These are phyloP conservation scores for Melanogrammus aeglefinus DNA, from an alignment of 2,797 vertebrate genomes.

Conservation along the genomic window DNA sequence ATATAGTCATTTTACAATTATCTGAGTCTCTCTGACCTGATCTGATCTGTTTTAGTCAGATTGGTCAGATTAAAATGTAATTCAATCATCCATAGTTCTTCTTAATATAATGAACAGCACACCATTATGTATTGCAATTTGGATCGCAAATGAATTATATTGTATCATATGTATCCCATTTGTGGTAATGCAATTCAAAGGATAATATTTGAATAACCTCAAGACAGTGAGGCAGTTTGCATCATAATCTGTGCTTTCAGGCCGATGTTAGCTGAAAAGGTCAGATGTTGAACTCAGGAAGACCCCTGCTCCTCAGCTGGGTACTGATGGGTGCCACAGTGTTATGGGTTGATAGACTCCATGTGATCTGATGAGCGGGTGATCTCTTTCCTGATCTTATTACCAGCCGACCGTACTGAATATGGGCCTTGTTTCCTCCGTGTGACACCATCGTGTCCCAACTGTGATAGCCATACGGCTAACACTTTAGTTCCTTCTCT, in stretches of 20 bases:
- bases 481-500: constrained; percentile 2
- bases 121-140: background rate
- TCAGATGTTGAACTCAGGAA: no score
- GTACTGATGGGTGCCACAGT: background rate
- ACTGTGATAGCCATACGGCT: constrained; percentile 23
- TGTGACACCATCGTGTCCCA: constrained; percentile 8
- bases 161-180: constrained; percentile 1
- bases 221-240: background rate
- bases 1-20: background rate
- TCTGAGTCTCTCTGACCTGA: no score
- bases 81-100: no score
- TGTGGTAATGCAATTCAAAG: background rate
- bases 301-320: no score
- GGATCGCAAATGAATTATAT: background rate
- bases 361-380: background rate
- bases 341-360: background rate
- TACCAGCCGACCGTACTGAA: constrained; percentile 18
- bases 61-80: no score
- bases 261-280: no score
- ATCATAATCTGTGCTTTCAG: background rate
- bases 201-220: background rate
- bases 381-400: constrained; percentile 19
- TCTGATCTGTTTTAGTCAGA: no score
- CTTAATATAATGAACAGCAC: background rate
- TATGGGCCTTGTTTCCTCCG: constrained; percentile 35